Percentiles rank a stretch among this genome's conserved stretches.
Evolutionary conservation across 2,797 vertebrate species (phyloP).

Genomic region (Enteromius afrohamiltoni): DNA sequence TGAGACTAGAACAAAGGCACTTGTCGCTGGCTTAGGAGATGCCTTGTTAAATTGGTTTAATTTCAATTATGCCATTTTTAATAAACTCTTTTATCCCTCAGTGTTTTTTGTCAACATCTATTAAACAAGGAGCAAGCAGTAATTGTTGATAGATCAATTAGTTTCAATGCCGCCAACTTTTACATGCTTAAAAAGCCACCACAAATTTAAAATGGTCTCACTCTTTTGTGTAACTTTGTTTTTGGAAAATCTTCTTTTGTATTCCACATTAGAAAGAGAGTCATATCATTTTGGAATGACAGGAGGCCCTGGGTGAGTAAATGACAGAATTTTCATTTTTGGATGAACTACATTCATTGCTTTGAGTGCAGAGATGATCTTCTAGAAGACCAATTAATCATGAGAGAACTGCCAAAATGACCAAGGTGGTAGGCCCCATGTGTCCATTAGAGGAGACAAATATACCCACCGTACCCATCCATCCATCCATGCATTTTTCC

Average conservation of each 20-base stretch:
- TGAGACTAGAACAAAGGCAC: constrained; percentile 17
- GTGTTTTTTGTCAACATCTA: neutral
- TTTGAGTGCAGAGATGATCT: neutral
- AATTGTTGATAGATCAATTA: neutral
- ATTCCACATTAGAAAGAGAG: neutral
- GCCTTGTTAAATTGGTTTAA: neutral
- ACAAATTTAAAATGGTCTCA: neutral
- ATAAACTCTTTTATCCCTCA: neutral
- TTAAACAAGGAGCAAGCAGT: neutral
- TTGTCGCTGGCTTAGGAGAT: neutral
- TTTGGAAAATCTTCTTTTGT: neutral
- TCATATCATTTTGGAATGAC: neutral
- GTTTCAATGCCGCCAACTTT: neutral
- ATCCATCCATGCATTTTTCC: neutral
- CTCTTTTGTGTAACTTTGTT: neutral
- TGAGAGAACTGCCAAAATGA: neutral
- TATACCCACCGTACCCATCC: constrained; percentile 13
- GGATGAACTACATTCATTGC: neutral
- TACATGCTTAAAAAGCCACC: neutral
- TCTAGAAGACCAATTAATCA: constrained; percentile 3
- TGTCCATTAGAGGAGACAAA: constrained; percentile 17
- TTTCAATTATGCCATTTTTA: neutral
- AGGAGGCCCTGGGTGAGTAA: neutral
- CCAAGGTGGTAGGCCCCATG: neutral
- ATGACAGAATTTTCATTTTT: neutral